Percentiles rank a stretch among this genome's conserved stretches.
phyloP scores from a whole-genome alignment of 2,113 vertebrate genomes.

The Daphoenositta chrysoptera region DNA sequence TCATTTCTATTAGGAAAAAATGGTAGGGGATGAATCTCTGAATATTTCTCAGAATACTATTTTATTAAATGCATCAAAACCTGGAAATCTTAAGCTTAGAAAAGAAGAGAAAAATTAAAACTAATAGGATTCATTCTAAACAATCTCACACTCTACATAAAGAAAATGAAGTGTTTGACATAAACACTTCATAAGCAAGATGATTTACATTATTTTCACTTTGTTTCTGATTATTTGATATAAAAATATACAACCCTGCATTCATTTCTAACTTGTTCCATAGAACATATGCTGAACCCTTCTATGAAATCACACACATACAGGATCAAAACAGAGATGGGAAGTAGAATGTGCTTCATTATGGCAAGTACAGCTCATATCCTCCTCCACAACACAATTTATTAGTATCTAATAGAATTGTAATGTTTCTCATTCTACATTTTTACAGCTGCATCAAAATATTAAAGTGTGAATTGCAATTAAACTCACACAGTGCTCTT shows the following conservation, averaged over 20 bases:
- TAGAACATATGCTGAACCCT: background rate
- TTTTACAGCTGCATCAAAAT: conserved; percentile 73
- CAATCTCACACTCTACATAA: background rate
- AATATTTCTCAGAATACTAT: background rate
- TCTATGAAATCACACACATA: background rate
- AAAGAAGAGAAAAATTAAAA: background rate
- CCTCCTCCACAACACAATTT: conserved; percentile 60
- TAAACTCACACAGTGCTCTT: conserved; percentile 67
- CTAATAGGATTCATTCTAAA: background rate
- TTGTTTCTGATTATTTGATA: conserved; percentile 8
- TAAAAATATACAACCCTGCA: background rate
- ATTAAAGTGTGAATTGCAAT: conserved; percentile 67
- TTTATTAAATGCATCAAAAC: background rate
- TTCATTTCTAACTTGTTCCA: background rate
- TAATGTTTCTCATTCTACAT: conserved; percentile 65
- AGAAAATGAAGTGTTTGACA: background rate
- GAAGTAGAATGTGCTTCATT: conserved; percentile 22
- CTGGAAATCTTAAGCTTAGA: background rate
- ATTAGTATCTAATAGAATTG: conserved; percentile 69
- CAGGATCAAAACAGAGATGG: conserved; percentile 6
- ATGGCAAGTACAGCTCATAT: conserved; percentile 39
- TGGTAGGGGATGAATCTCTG: background rate
- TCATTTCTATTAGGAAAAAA: background rate
- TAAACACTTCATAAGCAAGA: background rate
- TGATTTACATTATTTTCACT: conserved; percentile 34